Evolutionary conservation across 2,797 vertebrate genomes (phyloP).

Genomic region (Agapornis canus): DNA sequence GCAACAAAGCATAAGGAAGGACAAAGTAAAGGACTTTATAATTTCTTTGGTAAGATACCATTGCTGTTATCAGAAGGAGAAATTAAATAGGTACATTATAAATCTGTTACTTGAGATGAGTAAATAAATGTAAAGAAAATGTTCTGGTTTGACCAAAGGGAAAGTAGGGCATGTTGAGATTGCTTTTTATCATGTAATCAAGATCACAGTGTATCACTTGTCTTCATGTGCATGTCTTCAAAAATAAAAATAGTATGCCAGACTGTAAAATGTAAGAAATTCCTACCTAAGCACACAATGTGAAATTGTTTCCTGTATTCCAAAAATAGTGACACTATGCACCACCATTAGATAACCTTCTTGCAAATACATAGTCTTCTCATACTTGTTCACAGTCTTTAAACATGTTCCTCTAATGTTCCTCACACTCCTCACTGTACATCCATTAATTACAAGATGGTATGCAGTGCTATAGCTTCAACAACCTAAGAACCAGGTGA

Average conservation of each 20-base stretch:
- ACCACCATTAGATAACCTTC: not conserved
- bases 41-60: not conserved
- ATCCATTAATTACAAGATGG: not conserved
- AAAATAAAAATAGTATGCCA: not conserved
- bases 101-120: not conserved
- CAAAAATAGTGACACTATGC: not conserved
- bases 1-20: not conserved
- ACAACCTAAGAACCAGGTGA: not conserved
- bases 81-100: not conserved
- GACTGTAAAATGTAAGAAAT: not conserved
- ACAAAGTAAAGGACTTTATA: not conserved
- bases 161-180: not conserved
- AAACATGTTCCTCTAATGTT: not conserved
- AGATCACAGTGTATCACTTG: not conserved
- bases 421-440: not conserved
- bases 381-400: not conserved
- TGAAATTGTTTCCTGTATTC: not conserved
- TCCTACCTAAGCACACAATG: accelerated
- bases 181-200: not conserved
- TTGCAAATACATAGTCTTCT: not conserved
- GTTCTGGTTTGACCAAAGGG: not conserved
- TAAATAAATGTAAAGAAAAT: not conserved
- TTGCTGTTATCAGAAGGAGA: not conserved
- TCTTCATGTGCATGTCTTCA: not conserved
- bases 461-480: not conserved